Evolutionary conservation across 2,888 invertebrate species (phyloP).

Genomic region (Dasypogon diadema): DNA sequence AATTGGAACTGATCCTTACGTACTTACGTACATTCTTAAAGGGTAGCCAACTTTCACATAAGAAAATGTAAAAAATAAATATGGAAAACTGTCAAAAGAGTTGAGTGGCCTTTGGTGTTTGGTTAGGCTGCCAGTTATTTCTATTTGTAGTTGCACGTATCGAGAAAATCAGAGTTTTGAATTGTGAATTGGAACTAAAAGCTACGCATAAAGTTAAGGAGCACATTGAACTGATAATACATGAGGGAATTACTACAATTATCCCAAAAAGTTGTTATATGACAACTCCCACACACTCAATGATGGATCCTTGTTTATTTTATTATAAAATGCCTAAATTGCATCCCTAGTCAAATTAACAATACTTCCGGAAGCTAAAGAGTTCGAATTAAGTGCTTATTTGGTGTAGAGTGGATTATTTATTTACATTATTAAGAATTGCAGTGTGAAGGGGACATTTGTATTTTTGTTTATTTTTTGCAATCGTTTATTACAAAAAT

Average conservation of each 20-base stretch:
- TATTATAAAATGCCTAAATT: slow-evolving; percentile 39
- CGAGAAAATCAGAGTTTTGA: not conserved
- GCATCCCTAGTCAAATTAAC: slow-evolving; percentile 36
- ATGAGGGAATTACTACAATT: not conserved
- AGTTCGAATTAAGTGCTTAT: not conserved
- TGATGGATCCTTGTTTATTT: slow-evolving; percentile 41
- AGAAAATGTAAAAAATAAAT: not conserved
- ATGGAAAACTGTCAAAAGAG: slow-evolving; percentile 29
- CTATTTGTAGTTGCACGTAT: not conserved
- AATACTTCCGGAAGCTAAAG: slow-evolving; percentile 2
- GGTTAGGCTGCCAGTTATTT: not conserved
- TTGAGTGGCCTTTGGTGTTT: slow-evolving; percentile 29
- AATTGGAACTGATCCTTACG: too few species aligned
- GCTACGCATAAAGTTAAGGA: not conserved
- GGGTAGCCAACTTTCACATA: not conserved
- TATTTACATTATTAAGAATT: not conserved
- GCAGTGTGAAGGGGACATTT: not conserved
- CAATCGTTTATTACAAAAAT: not conserved
- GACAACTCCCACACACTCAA: not conserved
- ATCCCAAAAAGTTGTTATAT: not conserved
- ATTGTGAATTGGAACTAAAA: not conserved
- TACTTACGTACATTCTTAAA: not conserved
- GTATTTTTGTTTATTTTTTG: slow-evolving; percentile 1
- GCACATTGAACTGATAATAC: not conserved
- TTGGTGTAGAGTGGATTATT: slow-evolving; percentile 8